Evolutionary conservation across 2,797 vertebrate species (phyloP), one percentile per base, ranked within the genome.

Genomic region (Emys orbicularis): DNA sequence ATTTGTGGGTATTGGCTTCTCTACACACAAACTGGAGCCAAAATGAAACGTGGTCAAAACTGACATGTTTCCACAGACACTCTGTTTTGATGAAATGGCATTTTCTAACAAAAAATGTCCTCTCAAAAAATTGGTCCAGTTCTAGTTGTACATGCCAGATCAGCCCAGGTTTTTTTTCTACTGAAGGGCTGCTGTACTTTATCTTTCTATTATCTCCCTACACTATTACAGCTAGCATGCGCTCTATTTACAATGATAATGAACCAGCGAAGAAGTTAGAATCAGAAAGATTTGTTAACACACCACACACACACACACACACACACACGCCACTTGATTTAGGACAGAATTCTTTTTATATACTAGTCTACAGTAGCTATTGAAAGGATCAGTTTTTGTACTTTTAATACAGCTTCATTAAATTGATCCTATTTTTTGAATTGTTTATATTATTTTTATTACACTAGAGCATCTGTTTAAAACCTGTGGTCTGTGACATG

Each of bases 101-200:
- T 59, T 80, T 94, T 90, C 83, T 41, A 21, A 92, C 65, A 81
- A 79, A 44, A 59, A 82, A 34, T 87, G 6, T 41, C 81, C 86
- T 31, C 31, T 72, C 37, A 47, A 15, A 31, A 49, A 49, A 31
- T 49, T 15, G 31, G 15, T 31, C 25, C 74, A 77, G 74, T 8
- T 57, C 52, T 84, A 86, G 94, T 89, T 93, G 74, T 50, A 94
- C 77, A 65, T 94, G 90, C 91, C 84, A 94, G 86, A 89, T 56
- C 11, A 90, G 83, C 83, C 85, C 65, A 41, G 79, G 52, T 76
- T 94, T 59, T 41, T 54, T 72, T 41, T 12, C 77, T 19, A 91
- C 52, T 81, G 91, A 95, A 95, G 92, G 65, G 52, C 52, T 84
- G 34, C 37, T 87, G 52, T 49, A n/a, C 56, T 81, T 91, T 82